phyloP scores from a whole-genome alignment of 64 coral and sea anemone genomes.

The Platygyra sinensis region DNA sequence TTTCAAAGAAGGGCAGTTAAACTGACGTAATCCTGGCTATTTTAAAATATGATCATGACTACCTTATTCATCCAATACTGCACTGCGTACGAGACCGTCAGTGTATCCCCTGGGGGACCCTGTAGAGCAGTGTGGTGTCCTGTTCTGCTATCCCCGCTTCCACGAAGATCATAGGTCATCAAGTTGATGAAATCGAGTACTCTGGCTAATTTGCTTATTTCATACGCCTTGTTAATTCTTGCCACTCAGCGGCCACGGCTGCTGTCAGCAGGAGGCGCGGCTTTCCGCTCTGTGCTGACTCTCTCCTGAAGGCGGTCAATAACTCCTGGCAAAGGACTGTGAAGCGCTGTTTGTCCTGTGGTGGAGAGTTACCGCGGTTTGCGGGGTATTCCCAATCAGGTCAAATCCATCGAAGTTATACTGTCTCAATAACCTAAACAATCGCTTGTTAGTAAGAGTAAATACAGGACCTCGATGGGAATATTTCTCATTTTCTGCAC shows the following conservation, averaged over 20 bases:
- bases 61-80: conserved; percentile 75
- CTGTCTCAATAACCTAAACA: conserved; percentile 29
- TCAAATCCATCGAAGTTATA: conserved; percentile 80
- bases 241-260: conserved; percentile 48
- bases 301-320: conserved; percentile 57
- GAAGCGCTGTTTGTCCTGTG: conserved; percentile 69
- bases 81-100: conserved; percentile 49
- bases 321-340: conserved; percentile 66
- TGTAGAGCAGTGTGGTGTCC: conserved; percentile 77
- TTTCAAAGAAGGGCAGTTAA: too few relatives aligned
- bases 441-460: not conserved
- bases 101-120: conserved; percentile 37
- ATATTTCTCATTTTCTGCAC: too few relatives aligned
- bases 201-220: conserved; percentile 66
- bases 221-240: conserved; percentile 49
- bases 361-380: conserved; percentile 71
- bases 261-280: conserved; percentile 61
- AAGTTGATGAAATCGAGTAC: conserved; percentile 76
- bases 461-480: too few relatives aligned
- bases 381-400: conserved; percentile 89
- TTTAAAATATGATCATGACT: not conserved
- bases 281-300: conserved; percentile 40
- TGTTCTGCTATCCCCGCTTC: conserved; percentile 55
- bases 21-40: too few relatives aligned
- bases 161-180: conserved; percentile 83